phyloP scores from a whole-genome alignment of 2,888 invertebrate genomes.

The Scaptomyza caliginosa region DNA sequence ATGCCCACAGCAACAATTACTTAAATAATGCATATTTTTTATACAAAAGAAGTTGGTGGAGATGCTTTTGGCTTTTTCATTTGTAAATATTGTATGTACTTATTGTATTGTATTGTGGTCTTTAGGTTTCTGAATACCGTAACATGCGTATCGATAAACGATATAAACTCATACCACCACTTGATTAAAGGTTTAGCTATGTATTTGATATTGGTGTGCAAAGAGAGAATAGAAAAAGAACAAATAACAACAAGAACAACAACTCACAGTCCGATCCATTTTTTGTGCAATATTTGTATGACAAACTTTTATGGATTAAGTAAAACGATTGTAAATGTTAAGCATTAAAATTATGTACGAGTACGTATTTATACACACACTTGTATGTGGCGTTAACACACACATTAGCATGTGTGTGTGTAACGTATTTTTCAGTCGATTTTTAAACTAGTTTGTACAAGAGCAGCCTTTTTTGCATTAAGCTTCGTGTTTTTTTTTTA shows the following conservation, averaged over 20 bases:
- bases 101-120: conserved; percentile 65
- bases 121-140: conserved; percentile 74
- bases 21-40: conserved; percentile 66
- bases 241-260: background rate
- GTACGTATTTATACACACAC: conserved; percentile 16
- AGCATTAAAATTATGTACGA: conserved; percentile 49
- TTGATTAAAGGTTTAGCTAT: conserved; percentile 70
- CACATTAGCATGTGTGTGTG: conserved; percentile 6
- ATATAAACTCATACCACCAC: conserved; percentile 73
- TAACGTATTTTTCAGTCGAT: conserved; percentile 49
- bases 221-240: conserved; percentile 4
- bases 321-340: conserved; percentile 57
- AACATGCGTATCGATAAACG: conserved; percentile 29
- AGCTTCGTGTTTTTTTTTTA: conserved; percentile 68
- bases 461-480: conserved; percentile 76
- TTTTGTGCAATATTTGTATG: conserved; percentile 81
- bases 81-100: conserved; percentile 70
- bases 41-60: conserved; percentile 43
- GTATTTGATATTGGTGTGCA: conserved; percentile 65
- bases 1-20: conserved; percentile 46
- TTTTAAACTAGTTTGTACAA: conserved; percentile 76
- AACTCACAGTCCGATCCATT: conserved; percentile 80
- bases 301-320: conserved; percentile 77
- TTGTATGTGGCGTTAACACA: conserved; percentile 2
- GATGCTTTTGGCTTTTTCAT: conserved; percentile 60